Evolutionary conservation across 2,888 invertebrate genomes (phyloP), one percentile per base, ranked within the genome.

Genomic region (Eilema sororculum): DNA sequence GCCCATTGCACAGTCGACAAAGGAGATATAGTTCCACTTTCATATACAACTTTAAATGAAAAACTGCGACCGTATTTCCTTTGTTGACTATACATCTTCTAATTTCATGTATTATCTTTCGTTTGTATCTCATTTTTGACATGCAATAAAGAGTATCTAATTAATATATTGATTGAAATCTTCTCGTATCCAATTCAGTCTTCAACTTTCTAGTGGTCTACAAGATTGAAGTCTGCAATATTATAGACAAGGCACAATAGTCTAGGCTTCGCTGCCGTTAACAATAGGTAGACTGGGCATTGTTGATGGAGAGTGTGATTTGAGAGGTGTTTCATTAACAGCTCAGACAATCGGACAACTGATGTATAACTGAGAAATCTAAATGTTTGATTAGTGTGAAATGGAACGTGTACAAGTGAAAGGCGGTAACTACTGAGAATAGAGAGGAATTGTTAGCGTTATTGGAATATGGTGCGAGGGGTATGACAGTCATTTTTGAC

Each of bases 321-420:
- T 62, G 33, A 41, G 33, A 62, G 13, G 60, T 41, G 16, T 37
- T 33, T 62, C 37, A 62, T 41, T 62, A 62, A 37, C 24, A 24
- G 41, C 37, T 62, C 62, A 41, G 63, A 63, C 41, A 63, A 25
- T 41, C 25, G 37, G 63, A 41, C 41, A 16, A 37, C 1, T 62
- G 24, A 62, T 41, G 41, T 41, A 41, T 9, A 24, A 24, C 62
- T 25, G 24, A 58, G 57, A 24, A 58, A 58, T 58, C 57, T 58
- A 58, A 72, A 65, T 65, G 69, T 58, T 33, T 66, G n/a, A 37
- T 46, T 30, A 52, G 57, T 58, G 57, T 58, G 57, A 58, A 58
- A 58, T 58, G 57, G 57, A 58, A 58, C 57, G 58, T 72, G 74
- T 75, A 62, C 37, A 16, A 37, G 62, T 62, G 62, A 24, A 41